phyloP scores from a whole-genome alignment of 2,888 invertebrate genomes.

The Carterocephalus palaemon region DNA sequence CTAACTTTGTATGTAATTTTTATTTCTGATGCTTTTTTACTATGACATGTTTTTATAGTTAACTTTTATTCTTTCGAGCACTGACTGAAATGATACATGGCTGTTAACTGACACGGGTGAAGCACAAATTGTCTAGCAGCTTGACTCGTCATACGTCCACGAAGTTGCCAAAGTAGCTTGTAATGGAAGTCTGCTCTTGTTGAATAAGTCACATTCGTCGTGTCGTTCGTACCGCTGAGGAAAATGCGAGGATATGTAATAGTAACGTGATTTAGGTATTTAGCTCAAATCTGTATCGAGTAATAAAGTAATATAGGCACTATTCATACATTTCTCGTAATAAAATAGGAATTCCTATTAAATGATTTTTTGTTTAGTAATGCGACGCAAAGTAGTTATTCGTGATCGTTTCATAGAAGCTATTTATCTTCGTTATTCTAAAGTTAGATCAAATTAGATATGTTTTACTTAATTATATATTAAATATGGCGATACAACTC shows the following conservation, averaged over 20 bases:
- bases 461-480: constrained; percentile 62
- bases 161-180: constrained; percentile 75
- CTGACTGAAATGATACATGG: constrained; percentile 27
- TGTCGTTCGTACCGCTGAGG: constrained; percentile 36
- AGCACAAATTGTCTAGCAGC: constrained; percentile 57
- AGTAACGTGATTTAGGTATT: constrained; percentile 38
- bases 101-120: constrained; percentile 36
- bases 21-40: constrained; percentile 45
- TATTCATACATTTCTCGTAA: constrained; percentile 26
- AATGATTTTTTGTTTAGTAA: constrained; percentile 15
- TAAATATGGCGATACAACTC: constrained; percentile 48
- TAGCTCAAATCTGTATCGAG: constrained; percentile 20
- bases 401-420: constrained; percentile 41
- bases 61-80: constrained; percentile 10
- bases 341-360: constrained; percentile 13
- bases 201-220: constrained; percentile 40
- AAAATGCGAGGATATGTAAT: constrained; percentile 29
- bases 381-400: constrained; percentile 48
- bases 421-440: constrained; percentile 55
- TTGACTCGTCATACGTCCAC: constrained; percentile 67
- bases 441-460: constrained; percentile 59
- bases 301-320: constrained; percentile 35
- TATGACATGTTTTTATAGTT: constrained; percentile 24
- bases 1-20: constrained; percentile 61
- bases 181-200: constrained; percentile 47